phyloP scores from a whole-genome alignment of 2,888 invertebrate species.

The Leucophenga montana region DNA sequence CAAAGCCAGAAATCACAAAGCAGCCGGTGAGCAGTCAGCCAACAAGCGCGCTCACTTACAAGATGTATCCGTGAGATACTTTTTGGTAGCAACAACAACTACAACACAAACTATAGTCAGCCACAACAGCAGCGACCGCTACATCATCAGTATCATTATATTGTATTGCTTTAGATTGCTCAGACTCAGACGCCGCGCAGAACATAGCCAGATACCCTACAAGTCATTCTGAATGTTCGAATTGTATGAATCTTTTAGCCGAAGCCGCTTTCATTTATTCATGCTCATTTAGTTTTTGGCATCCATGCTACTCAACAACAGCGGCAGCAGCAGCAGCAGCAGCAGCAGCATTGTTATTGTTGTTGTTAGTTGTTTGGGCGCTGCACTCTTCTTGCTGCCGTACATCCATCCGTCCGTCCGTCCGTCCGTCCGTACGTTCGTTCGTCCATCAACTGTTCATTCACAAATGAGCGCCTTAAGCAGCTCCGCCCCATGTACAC shows the following conservation, averaged over 20 bases:
- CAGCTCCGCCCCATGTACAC: constrained; percentile 69
- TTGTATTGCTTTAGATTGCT: constrained; percentile 10
- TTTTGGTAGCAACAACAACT: constrained; percentile 16
- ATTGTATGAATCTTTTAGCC: constrained; percentile 5
- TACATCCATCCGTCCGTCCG: constrained; percentile 34
- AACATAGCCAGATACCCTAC: not conserved
- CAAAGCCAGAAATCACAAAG: constrained; percentile 1
- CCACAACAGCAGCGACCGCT: constrained; percentile 1
- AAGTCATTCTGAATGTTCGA: not conserved
- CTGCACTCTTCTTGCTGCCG: constrained; percentile 12
- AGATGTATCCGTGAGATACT: constrained; percentile 22
- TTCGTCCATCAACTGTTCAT: constrained; percentile 55
- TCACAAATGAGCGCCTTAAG: constrained; percentile 70
- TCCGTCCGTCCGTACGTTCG: constrained; percentile 32
- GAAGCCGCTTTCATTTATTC: constrained; percentile 58
- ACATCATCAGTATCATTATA: constrained; percentile 4
- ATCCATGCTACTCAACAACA: constrained; percentile 25
- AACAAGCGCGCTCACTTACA: constrained; percentile 4
- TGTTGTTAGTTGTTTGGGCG: constrained; percentile 46
- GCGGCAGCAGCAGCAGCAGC: constrained; percentile 47
- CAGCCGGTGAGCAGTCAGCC: not conserved
- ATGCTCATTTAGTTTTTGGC: constrained; percentile 62
- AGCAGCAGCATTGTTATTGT: constrained; percentile 34
- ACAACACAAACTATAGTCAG: not conserved
- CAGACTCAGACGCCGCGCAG: constrained; percentile 22